Evolutionary conservation across 1,140 invertebrate genomes (phyloP), one percentile per base, ranked within the genome.

Genomic region (Ostrea edulis): DNA sequence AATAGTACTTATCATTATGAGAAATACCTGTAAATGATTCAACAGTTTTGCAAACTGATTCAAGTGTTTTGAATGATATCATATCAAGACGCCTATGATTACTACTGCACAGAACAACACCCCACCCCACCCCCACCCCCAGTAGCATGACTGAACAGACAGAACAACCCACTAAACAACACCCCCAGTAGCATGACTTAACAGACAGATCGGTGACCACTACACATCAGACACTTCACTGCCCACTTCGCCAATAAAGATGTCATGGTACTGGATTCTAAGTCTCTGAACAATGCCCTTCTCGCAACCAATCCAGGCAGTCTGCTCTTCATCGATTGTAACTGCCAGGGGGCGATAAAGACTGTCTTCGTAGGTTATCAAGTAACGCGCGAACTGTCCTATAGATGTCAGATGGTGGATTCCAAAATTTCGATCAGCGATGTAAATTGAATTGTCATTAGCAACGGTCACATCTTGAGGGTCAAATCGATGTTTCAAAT

Each of bases 271-370:
- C 44, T 20, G 14, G 14, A 52, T 54, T 17, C 22, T 82, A 17
- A 82, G 17, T 22, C 81, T 52, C 52, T 82, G 81, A 52, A 82
- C 52, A 82, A 84, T 62, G 12, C 83, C 83, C 22, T 84, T 58
- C 55, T 84, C 83, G 54, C 83, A 84, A 1, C 83, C 83, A 8
- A 84, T 35, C 83, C 83, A 84, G 22, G 54, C 83, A 35, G 51
- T 84, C 29, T 62, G 25, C 22, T 84, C 83, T 11, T 54, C 52
- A 62, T 84, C 83, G 2, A 84, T 62, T 29, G 54, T 62, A 29
- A 84, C 25, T 22, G 83, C 51, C 53, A 55, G 52, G 14, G 83
- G 83, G 25, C 54, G 25, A 2, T 20, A 55, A 7, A 84, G 53
- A 35, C 83, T 25, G 11, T 84, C 51, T 51, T 62, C 22, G 17